Evolutionary conservation across 2,113 vertebrate species (phyloP).

Genomic region (Micronisus gabar): DNA sequence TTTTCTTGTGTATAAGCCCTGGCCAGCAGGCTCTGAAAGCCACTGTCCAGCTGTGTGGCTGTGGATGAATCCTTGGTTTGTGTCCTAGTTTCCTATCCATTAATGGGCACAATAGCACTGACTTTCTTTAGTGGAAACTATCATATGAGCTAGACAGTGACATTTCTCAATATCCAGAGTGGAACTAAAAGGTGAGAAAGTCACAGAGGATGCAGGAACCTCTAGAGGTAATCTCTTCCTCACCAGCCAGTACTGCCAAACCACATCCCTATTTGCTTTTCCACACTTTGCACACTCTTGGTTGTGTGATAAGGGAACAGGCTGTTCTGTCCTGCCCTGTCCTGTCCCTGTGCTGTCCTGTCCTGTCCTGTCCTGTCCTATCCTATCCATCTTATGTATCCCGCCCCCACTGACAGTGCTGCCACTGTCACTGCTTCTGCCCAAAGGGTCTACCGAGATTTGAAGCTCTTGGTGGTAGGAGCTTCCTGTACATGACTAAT

Average conservation of each 20-base stretch:
- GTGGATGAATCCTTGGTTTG: neutral
- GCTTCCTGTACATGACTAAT: neutral
- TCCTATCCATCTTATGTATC: neutral
- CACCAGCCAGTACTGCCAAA: neutral
- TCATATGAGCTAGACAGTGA: neutral
- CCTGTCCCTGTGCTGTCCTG: neutral
- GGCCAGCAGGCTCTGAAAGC: neutral
- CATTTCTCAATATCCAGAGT: neutral
- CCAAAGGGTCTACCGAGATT: neutral
- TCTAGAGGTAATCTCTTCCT: neutral
- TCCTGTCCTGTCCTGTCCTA: neutral
- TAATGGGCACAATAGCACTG: neutral
- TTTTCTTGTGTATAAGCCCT: neutral
- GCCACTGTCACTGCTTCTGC: neutral
- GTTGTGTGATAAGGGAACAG: neutral
- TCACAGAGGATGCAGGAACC: neutral
- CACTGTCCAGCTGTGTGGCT: neutral
- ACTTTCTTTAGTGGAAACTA: neutral
- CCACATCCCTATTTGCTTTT: neutral
- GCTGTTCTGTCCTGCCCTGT: accelerated
- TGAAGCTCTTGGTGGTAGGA: neutral
- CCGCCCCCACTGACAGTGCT: neutral
- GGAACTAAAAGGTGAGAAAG: neutral
- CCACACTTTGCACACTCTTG: neutral
- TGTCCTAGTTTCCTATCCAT: neutral